Base-by-base conservation (phyloP, 2,888 invertebrate species). In the Eupithecia subfuscata region DNA sequence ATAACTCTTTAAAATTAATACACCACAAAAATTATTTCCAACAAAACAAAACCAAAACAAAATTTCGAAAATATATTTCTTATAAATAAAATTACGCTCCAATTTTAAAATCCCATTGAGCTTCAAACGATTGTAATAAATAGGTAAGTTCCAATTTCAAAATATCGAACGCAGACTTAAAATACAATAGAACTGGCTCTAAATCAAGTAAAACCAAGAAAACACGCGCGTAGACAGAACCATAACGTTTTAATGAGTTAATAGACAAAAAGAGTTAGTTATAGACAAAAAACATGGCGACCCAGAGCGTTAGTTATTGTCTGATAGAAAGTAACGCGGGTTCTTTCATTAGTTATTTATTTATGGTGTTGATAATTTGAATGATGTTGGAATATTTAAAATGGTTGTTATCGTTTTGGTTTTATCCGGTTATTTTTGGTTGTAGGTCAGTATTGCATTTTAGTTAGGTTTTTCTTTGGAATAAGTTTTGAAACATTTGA, bases 181-280 rank as follows among this genome's bases (percentile, higher is more conserved):
- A 71, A 70, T 63, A 52, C 72, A 70, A 71, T 80, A 75, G 74
- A 82, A 79, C 77, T 73, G 80, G 76, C 80, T 81, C 80, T 83
- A 79, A 79, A 84, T 82, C 82, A 84, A 84, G 81, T 43, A 8
- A 11, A n/a, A 40, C 67, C 14, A 68, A 68, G 81, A 77, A 81
- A 84, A 83, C 84, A 82, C 78, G 82, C 79, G 79, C 79, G 84
- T 79, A 79, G 86, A 86, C 87, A 85, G 82, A 75, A 82, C 82
- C 79, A 82, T 82, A 84, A 83, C 81, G 80, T 83, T 79, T 78
- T 84, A 85, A 87, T 86, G 85, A 84, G 79, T 84, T 84, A 82
- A 82, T 76, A 78, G 80, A 83, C 80, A 81, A 85, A 82, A 68
- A 68, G 40, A 67, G 65, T 67, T 65, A 65, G 56, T 56, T 60